A percentile compares a stretch with the other conserved stretches of the same genome.
Conservation (phyloP, 1,140 invertebrate species). For the Drosophila ironensis region DNA sequence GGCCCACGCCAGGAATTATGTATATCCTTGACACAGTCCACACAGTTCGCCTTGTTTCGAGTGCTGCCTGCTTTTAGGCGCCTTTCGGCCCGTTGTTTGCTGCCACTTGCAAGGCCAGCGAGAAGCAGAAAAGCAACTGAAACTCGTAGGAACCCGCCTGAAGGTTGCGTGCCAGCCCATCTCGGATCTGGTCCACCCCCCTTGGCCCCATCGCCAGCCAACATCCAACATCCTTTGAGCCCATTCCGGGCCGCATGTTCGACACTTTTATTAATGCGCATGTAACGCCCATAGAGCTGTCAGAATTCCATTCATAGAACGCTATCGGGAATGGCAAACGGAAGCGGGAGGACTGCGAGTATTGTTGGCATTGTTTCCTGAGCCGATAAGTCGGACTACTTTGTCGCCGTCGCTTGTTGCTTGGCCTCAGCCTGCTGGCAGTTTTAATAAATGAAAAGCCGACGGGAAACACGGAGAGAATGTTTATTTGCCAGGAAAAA, state of each 20-base stretch:
- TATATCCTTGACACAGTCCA: conserved; percentile 68
- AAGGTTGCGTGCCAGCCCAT: conserved; percentile 62
- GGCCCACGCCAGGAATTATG: background rate
- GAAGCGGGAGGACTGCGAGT: background rate
- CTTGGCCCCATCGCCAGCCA: background rate
- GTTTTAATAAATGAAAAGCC: conserved; percentile 65
- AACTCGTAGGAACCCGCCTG: conserved; percentile 18
- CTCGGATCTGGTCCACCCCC: conserved; percentile 8
- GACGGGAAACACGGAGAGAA: background rate
- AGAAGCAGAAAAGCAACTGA: conserved; percentile 25
- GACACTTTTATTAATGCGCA: conserved; percentile 78
- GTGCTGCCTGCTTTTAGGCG: conserved; percentile 59
- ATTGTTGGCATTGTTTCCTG: conserved; percentile 34
- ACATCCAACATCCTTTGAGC: background rate
- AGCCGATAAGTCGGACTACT: conserved; percentile 27
- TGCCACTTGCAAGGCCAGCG: conserved; percentile 51
- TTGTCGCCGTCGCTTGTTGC: conserved; percentile 24
- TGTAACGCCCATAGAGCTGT: conserved; percentile 66
- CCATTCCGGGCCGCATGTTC: conserved; percentile 44
- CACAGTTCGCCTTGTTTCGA: conserved; percentile 20
- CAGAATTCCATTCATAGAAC: conserved; percentile 72
- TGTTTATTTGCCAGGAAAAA: background rate
- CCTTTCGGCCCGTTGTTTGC: conserved; percentile 30
- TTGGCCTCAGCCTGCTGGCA: conserved; percentile 31
- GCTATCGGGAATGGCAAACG: conserved; percentile 34